These are phyloP conservation scores for Sceliomorpha sp. DNA, from an alignment of 2,888 invertebrate species.

Conservation along the genomic window DNA sequence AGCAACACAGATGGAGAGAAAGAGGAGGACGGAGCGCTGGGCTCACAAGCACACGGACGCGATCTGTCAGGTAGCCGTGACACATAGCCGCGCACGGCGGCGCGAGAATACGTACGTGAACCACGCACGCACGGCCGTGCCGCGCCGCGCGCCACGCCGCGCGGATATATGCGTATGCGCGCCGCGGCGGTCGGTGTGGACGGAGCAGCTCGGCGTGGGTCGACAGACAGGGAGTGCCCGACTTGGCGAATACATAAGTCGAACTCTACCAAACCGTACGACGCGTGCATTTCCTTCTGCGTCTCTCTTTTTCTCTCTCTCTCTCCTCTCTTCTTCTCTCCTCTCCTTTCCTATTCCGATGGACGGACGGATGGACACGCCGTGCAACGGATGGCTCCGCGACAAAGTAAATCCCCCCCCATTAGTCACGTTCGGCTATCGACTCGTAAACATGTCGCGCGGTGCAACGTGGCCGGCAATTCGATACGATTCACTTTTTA, in stretches of 20 bases:
- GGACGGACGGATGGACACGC: neutral
- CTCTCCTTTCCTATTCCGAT: constrained; percentile 13
- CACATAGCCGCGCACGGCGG: constrained; percentile 55
- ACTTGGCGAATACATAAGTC: constrained; percentile 20
- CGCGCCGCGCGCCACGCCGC: too few relatives aligned
- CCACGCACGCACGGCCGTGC: constrained; percentile 73
- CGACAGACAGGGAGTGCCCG: constrained; percentile 77
- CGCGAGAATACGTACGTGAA: constrained; percentile 11
- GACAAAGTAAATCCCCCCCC: too few relatives aligned
- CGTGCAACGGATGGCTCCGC: too few relatives aligned
- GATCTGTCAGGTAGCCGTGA: constrained; percentile 74
- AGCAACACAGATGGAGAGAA: too few relatives aligned
- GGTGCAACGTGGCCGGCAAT: too few relatives aligned
- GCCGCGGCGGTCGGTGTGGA: too few relatives aligned
- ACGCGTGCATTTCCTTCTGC: constrained; percentile 37
- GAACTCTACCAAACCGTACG: constrained; percentile 22
- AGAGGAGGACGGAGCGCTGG: too few relatives aligned
- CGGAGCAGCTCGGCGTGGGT: constrained; percentile 73
- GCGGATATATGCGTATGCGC: too few relatives aligned
- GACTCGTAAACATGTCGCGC: too few relatives aligned
- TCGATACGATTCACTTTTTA: too few relatives aligned
- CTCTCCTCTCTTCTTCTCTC: constrained; percentile 2
- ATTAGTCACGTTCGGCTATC: too few relatives aligned
- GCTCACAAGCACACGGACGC: constrained; percentile 65
- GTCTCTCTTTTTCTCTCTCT: constrained; percentile 18